Evolutionary conservation across 2,113 vertebrate genomes (phyloP).

Genomic region (Sander lucioperca): DNA sequence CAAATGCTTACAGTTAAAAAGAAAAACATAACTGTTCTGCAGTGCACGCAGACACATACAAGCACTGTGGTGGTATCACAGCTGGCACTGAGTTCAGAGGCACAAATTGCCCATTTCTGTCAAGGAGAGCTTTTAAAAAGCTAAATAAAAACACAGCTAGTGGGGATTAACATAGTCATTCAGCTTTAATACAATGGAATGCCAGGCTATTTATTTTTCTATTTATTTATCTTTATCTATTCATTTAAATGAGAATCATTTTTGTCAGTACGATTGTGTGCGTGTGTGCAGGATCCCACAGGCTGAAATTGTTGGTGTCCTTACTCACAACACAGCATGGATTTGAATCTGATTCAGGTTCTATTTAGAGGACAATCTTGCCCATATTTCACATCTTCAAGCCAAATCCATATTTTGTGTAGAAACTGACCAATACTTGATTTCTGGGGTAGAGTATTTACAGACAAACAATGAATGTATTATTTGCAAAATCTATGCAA

Average conservation of each 20-base stretch:
- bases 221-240: no score
- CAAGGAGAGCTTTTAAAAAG: constrained; percentile 57
- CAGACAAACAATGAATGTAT: not conserved
- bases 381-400: not conserved
- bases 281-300: not conserved
- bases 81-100: constrained; percentile 38
- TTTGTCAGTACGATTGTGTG: not conserved
- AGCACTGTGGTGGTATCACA: constrained; percentile 32
- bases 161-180: constrained; percentile 43
- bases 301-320: constrained; percentile 6
- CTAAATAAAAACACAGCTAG: constrained; percentile 47
- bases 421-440: not conserved
- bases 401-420: not conserved
- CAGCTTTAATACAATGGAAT: constrained; percentile 30
- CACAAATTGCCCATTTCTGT: constrained; percentile 54
- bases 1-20: constrained; percentile 34
- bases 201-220: constrained; percentile 33
- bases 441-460: not conserved
- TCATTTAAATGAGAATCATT: constrained; percentile 40
- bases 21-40: constrained; percentile 23
- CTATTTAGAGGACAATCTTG: not conserved
- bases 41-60: constrained; percentile 8
- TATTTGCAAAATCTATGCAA: not conserved
- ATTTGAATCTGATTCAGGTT: constrained; percentile 3
- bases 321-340: constrained; percentile 19